Conservation (phyloP, 2,888 invertebrate species). For the Drosophila paracracens region DNA sequence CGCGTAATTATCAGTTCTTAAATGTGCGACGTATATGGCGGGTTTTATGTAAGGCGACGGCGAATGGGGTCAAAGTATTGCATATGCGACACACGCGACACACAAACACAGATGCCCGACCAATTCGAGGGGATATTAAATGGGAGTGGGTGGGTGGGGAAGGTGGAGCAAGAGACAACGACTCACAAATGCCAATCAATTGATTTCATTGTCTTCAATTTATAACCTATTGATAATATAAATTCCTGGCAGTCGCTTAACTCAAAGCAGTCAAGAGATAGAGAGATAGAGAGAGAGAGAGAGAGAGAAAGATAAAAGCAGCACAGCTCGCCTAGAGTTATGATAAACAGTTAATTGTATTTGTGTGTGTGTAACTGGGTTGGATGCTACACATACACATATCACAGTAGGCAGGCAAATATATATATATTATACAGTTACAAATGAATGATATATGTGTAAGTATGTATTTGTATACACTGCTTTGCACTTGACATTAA, state of each 20-base stretch:
- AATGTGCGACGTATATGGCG: constrained; percentile 36
- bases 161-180: constrained; percentile 7
- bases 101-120: constrained; percentile 17
- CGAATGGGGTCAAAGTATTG: constrained; percentile 75
- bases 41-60: constrained; percentile 51
- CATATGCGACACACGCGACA: constrained; percentile 38
- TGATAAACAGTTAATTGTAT: constrained; percentile 50
- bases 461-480: constrained; percentile 27
- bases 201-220: constrained; percentile 81
- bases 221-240: constrained; percentile 78
- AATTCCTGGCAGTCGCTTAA: constrained; percentile 55
- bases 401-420: constrained; percentile 30
- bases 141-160: neutral
- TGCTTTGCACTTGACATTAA: constrained; percentile 76
- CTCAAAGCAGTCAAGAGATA: constrained; percentile 19
- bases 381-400: constrained; percentile 45
- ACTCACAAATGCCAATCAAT: constrained; percentile 76
- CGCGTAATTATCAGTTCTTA: constrained; percentile 70
- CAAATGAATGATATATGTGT: constrained; percentile 19
- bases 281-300: neutral
- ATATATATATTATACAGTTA: constrained; percentile 30
- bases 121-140: constrained; percentile 1
- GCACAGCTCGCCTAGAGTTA: constrained; percentile 15
- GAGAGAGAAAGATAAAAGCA: no score
- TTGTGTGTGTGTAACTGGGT: constrained; percentile 35